These are phyloP conservation scores for Troides aeacus DNA, from an alignment of 2,888 invertebrate species.

Conservation along the genomic window DNA sequence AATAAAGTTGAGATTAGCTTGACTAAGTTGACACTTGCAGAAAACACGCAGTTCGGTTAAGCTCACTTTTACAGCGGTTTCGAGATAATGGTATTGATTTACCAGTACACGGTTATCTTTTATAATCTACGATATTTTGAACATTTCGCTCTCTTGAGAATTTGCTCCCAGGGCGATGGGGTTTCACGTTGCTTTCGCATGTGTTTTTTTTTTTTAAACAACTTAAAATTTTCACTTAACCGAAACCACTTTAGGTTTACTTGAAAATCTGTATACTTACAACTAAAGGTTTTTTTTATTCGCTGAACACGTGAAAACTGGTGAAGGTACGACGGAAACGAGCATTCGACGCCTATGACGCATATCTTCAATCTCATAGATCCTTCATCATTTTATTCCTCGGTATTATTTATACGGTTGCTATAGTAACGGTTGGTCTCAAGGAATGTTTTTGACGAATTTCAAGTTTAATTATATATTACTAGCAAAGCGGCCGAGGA, in stretches of 20 bases:
- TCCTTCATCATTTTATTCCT: too few species aligned
- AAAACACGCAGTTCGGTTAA: constrained; percentile 59
- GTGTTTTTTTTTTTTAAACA: constrained; percentile 6
- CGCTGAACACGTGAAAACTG: too few species aligned
- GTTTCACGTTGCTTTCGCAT: constrained; percentile 16
- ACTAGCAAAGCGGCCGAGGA: too few species aligned
- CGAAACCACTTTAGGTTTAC: neutral
- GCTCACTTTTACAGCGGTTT: constrained; percentile 76
- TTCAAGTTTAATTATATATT: too few species aligned
- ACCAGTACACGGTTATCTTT: constrained; percentile 60
- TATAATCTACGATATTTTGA: constrained; percentile 57
- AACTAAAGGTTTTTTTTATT: too few species aligned
- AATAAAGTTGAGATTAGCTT: constrained; percentile 36
- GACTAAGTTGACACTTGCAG: constrained; percentile 43
- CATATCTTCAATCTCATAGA: too few species aligned
- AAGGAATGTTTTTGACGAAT: too few species aligned
- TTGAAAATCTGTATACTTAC: neutral
- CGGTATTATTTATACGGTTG: too few species aligned
- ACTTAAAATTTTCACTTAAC: constrained; percentile 1
- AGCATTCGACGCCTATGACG: too few species aligned
- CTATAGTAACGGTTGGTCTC: too few species aligned
- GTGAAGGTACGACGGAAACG: too few species aligned
- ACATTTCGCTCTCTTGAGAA: constrained; percentile 28
- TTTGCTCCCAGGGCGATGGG: constrained; percentile 35
- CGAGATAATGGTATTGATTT: constrained; percentile 78